Percentiles rank a stretch among this genome's conserved stretches.
These are phyloP conservation scores for Thripadectes ignobilis DNA, from an alignment of 2,797 vertebrate species.

Conservation along the genomic window DNA sequence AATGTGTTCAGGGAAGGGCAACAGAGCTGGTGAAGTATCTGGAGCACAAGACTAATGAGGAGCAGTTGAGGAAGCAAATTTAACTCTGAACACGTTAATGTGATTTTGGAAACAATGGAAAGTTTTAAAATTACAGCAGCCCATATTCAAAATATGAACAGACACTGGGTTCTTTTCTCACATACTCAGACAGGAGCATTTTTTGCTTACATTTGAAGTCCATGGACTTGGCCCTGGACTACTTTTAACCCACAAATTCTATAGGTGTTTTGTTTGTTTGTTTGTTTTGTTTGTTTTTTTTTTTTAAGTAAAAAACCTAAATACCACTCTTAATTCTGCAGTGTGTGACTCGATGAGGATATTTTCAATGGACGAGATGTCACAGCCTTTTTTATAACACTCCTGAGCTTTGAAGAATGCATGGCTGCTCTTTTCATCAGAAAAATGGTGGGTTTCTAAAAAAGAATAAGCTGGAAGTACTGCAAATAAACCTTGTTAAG, in stretches of 20 bases:
- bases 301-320: not conserved
- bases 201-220: not conserved
- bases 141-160: not conserved
- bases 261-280: not conserved
- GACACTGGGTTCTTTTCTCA: not conserved
- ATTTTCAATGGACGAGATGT: not conserved
- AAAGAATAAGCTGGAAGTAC: not conserved
- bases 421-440: not conserved
- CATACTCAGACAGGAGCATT: fast-evolving
- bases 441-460: not conserved
- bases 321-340: not conserved
- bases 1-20: no score
- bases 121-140: not conserved
- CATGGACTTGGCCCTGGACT: not conserved
- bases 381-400: not conserved
- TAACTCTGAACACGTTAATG: not conserved
- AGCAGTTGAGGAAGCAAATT: not conserved
- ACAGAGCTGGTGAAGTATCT: no score
- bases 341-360: not conserved
- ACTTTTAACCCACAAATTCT: not conserved
- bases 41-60: no score
- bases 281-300: not conserved
- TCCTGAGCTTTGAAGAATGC: not conserved
- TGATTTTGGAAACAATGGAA: not conserved
- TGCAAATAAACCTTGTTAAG: not conserved